These are phyloP conservation scores for Sebastes aleutianus DNA, from an alignment of 2,797 vertebrate species.

Conservation along the genomic window DNA sequence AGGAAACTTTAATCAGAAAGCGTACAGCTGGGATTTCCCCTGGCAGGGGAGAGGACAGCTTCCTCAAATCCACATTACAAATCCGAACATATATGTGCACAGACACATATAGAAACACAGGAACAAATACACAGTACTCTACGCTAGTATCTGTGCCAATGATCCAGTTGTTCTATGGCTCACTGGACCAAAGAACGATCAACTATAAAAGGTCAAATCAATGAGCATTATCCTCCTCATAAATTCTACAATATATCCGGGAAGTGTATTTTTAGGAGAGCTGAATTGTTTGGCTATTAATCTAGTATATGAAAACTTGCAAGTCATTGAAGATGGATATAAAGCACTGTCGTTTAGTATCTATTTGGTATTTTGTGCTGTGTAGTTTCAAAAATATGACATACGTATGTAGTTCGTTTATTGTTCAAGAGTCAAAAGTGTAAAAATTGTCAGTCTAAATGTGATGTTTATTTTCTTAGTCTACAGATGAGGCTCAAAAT, in stretches of 20 bases:
- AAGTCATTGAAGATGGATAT: not conserved
- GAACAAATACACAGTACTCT: not conserved
- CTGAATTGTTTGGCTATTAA: slow-evolving; percentile 31
- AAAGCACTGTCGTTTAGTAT: slow-evolving; percentile 5
- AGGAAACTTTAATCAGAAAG: slow-evolving; percentile 30
- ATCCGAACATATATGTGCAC: not conserved
- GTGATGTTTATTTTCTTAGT: not conserved
- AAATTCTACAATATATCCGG: slow-evolving; percentile 49
- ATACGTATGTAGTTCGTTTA: not conserved
- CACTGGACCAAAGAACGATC: slow-evolving; percentile 43
- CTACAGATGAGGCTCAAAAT: not conserved
- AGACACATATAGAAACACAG: not conserved
- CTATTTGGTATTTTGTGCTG: not conserved
- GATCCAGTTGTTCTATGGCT: slow-evolving; percentile 47
- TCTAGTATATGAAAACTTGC: slow-evolving; percentile 4
- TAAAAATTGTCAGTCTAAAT: not conserved
- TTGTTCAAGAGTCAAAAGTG: not conserved
- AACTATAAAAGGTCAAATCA: slow-evolving; percentile 63
- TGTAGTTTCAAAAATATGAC: slow-evolving; percentile 1
- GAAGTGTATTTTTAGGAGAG: slow-evolving; percentile 36
- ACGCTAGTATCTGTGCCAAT: slow-evolving; percentile 20
- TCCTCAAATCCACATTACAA: not conserved
- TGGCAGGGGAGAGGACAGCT: not conserved
- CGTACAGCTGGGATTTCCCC: not conserved
- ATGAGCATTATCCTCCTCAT: slow-evolving; percentile 62